Evolutionary conservation across 37 sponge, comb jelly and placozoan genomes (phyloP).

Genomic region (Amphimedon queenslandica): DNA sequence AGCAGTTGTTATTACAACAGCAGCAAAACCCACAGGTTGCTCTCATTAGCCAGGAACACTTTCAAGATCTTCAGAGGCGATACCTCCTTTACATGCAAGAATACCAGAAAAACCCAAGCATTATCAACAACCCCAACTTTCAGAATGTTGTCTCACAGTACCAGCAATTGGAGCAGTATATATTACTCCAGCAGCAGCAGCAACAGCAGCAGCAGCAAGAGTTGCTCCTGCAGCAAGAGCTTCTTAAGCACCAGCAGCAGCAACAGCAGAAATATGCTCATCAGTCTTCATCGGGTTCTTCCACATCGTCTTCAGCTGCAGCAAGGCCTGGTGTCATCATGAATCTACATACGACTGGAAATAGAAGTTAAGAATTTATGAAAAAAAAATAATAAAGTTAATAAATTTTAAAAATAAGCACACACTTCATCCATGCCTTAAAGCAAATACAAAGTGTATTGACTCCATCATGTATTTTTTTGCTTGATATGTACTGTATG

Average conservation of each 20-base stretch:
- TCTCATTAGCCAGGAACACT: not conserved
- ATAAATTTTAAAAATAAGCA: not conserved
- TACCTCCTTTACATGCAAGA: constrained; percentile 14
- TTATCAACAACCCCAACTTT: constrained; percentile 20
- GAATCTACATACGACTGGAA: too few relatives aligned
- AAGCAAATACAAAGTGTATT: too few relatives aligned
- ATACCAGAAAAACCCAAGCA: constrained; percentile 27
- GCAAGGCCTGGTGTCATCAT: constrained; percentile 42
- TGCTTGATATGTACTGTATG: too few relatives aligned
- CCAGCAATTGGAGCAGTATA: not conserved
- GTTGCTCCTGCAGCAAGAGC: not conserved
- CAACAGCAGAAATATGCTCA: constrained; percentile 18
- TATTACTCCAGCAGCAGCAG: not conserved
- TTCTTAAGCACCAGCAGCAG: constrained; percentile 2
- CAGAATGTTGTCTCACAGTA: constrained; percentile 2
- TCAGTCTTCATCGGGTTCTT: constrained; percentile 14
- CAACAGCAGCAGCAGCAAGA: constrained; percentile 11
- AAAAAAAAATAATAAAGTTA: not conserved
- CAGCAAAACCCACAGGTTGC: not conserved
- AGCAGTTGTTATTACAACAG: not conserved
- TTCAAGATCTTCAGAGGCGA: constrained; percentile 28
- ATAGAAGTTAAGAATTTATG: too few relatives aligned
- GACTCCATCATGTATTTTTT: too few relatives aligned
- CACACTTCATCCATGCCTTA: not conserved
- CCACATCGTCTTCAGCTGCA: not conserved